Percentiles rank a stretch among this genome's conserved stretches.
Conservation (phyloP, 2,888 invertebrate genomes). For the Pycnomerus fuliginosus region DNA sequence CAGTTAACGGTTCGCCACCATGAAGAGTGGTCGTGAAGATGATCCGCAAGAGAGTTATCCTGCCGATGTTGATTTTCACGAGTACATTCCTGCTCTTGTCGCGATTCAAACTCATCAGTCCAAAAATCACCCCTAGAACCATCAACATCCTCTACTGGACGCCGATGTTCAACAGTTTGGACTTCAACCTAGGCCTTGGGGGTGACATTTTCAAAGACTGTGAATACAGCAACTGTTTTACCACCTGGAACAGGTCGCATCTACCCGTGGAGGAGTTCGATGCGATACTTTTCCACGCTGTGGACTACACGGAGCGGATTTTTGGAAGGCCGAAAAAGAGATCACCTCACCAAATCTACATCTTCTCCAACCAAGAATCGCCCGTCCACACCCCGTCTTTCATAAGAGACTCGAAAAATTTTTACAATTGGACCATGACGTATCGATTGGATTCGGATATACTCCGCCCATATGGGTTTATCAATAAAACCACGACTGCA, state of each 20-base stretch:
- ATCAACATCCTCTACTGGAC: background rate
- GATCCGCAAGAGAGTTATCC: too few relatives aligned
- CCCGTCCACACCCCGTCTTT: slow-evolving; percentile 37
- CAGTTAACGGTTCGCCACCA: slow-evolving; percentile 11
- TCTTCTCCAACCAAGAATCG: slow-evolving; percentile 56
- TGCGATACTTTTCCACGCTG: slow-evolving; percentile 57
- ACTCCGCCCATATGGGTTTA: slow-evolving; percentile 48
- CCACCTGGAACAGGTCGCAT: background rate
- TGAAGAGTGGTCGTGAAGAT: background rate
- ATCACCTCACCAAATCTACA: slow-evolving; percentile 51
- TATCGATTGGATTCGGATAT: slow-evolving; percentile 53
- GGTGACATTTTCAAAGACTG: background rate
- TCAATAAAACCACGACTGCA: slow-evolving; percentile 23
- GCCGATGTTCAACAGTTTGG: background rate
- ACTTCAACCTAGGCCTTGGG: background rate
- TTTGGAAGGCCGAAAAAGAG: slow-evolving; percentile 48
- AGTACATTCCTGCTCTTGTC: slow-evolving; percentile 1
- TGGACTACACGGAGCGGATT: slow-evolving; percentile 35
- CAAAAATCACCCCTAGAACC: too few relatives aligned
- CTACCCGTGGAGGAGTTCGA: slow-evolving; percentile 48
- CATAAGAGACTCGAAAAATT: slow-evolving; percentile 40
- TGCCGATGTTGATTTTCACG: slow-evolving; percentile 2
- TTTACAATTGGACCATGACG: slow-evolving; percentile 61
- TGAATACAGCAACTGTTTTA: background rate
- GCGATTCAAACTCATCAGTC: too few relatives aligned